Base-by-base conservation (phyloP, 2,888 invertebrate species). In the Pemphredon lugubris region DNA sequence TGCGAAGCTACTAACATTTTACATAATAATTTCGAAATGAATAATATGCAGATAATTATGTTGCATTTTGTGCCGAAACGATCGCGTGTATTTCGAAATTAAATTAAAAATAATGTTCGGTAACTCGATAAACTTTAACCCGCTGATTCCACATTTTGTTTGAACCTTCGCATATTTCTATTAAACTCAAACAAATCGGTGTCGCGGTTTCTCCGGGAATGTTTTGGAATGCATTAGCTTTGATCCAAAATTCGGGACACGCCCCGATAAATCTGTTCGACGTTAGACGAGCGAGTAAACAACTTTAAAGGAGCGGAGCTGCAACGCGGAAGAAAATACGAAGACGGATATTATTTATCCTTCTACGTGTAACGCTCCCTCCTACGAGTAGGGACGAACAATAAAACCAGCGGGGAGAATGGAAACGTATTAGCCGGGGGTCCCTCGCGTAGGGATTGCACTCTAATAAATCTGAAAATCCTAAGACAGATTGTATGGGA, bases 141-240 rank as follows among this genome's bases (percentile, higher is more conserved):
- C n/a, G n/a, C n/a, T n/a, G n/a, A n/a, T n/a, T n/a, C n/a, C n/a
- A n/a, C n/a, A n/a, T n/a, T n/a, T n/a, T n/a, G n/a, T n/a, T n/a
- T n/a, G n/a, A n/a, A n/a, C n/a, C n/a, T n/a, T n/a, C n/a, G n/a
- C n/a, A n/a, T n/a, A n/a, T n/a, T n/a, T n/a, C n/a, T n/a, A n/a
- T n/a, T n/a, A n/a, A n/a, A n/a, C n/a, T n/a, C n/a, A n/a, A n/a
- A n/a, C n/a, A n/a, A n/a, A n/a, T n/a, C n/a, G n/a, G n/a, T n/a
- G n/a, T 40, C 40, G 16, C 4, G 18, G 11, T 7, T 16, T 40
- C 9, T 0, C 16, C 11, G 7, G 16, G 45, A 23, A 69, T 68
- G 58, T 32, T 68, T 44, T 68, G 11, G 68, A 69, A 59, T 68
- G 60, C 69, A 69, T 70, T 70, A 68, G 69, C 70, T 55, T 50